Evolutionary conservation across 2,797 vertebrate species (phyloP), one percentile per base, ranked within the genome.

Genomic region (Diplodus sargus): DNA sequence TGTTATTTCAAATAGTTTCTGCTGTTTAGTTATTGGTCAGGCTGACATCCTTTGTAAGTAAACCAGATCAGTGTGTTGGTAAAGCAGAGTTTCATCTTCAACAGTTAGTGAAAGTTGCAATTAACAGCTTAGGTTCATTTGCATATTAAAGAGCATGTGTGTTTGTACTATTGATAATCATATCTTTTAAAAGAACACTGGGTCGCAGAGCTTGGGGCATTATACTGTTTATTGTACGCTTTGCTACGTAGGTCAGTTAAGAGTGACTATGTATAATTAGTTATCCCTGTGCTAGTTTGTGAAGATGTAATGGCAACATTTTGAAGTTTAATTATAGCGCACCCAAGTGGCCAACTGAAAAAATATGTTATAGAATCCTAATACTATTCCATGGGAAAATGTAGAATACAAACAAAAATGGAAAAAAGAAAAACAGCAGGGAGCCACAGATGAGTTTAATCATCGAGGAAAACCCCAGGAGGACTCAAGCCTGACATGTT

Each of bases 281-380:
- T 62, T 58, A 42, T 9, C 34, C 53, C 45, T 1, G n/a, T 47
- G 12, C 16, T 16, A 56, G 23, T 69, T 49, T 62, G 42, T 34
- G 23, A 22, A n/a, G 45, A 42, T 13, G 10, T 42, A 15, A 25
- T 56, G 34, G 16, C 15, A 51, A 18, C 34, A 20, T 16, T 47
- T 57, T 34, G 4, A 64, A 47, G 28, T 34, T 78, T 63, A 68
- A 54, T 69, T 52, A 82, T 16, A 78, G 88, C 80, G 34, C 82
- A 66, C 74, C 75, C 78, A 62, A 76, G 87, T 85, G 85, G 77
- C 23, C 58, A 73, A 43, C 0, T 67, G 22, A 49, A 57, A 47
- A 9, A 49, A 42, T 25, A 30, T 58, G 48, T 63, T 3, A 49
- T n/a, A 0, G 42, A 47, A 75, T 52, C 14, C 8, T 42, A 6